Conservation (phyloP, 2,797 vertebrate genomes). For the Neosilurus mollespiculum region DNA sequence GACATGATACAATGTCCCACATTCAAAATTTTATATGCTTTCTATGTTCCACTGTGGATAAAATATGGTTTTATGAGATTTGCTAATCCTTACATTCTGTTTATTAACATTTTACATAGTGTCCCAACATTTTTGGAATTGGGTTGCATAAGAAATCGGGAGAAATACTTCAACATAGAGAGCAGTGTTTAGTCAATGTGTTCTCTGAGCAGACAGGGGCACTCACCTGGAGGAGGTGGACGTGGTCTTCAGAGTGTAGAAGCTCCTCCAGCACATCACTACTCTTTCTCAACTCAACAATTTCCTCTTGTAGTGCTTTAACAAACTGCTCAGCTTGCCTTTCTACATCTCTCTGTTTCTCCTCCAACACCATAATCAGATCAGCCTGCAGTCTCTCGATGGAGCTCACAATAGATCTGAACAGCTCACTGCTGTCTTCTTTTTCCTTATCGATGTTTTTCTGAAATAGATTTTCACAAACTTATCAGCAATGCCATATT, state of each 20-base stretch:
- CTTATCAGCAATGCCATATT: neutral
- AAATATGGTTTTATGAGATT: too few species aligned
- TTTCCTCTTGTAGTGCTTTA: constrained; percentile 39
- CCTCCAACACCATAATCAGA: constrained; percentile 23
- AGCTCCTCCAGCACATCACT: constrained; percentile 32
- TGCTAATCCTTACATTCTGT: too few species aligned
- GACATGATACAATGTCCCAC: too few species aligned
- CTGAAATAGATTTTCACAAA: neutral
- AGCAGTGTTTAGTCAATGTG: neutral
- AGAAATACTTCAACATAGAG: neutral
- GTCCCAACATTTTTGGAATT: too few species aligned
- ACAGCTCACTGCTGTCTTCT: neutral
- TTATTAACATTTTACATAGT: too few species aligned
- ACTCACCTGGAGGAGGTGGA: constrained; percentile 41
- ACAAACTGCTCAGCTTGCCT: constrained; percentile 23
- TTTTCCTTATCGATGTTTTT: constrained; percentile 21
- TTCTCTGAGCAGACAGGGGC: neutral
- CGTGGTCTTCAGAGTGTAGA: constrained; percentile 35
- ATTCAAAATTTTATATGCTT: too few species aligned
- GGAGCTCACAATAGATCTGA: constrained; percentile 18
- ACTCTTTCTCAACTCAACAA: constrained; percentile 23
- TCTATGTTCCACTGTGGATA: too few species aligned
- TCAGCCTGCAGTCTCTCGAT: constrained; percentile 27
- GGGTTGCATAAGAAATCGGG: neutral
- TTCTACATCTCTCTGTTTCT: constrained; percentile 35